Percentiles rank a stretch among this genome's conserved stretches.
Evolutionary conservation across 2,888 invertebrate species (phyloP).

Genomic region (Eilema depressum): DNA sequence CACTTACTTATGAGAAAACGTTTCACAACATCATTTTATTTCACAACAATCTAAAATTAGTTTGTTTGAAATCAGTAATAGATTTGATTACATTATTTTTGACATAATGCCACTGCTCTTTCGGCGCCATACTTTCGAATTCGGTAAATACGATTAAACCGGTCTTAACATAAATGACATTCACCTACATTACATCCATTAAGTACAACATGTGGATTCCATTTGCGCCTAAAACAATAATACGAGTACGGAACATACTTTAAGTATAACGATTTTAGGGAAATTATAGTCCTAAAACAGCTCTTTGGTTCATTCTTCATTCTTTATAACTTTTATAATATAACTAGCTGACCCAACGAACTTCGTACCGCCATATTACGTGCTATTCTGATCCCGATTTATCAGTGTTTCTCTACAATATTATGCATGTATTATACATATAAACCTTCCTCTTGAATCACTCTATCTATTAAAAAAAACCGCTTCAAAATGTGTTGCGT

Average conservation of each 20-base stretch:
- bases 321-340: no score
- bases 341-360: no score
- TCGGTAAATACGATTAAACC: not conserved
- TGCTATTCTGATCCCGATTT: no score
- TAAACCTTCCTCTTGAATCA: no score
- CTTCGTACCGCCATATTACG: no score
- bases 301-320: not conserved
- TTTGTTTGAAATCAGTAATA: not conserved
- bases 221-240: not conserved
- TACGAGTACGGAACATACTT: not conserved
- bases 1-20: no score
- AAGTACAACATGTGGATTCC: not conserved
- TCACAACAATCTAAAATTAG: not conserved
- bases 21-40: not conserved
- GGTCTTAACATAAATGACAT: not conserved
- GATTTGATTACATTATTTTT: not conserved
- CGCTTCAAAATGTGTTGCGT: no score
- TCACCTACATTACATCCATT: slow-evolving; percentile 1
- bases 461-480: no score
- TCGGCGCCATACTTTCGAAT: not conserved
- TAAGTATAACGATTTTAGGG: not conserved
- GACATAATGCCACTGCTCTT: slow-evolving; percentile 3
- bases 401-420: no score
- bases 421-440: no score
- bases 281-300: not conserved